These are phyloP conservation scores for Lamellibrachia satsuma DNA, from an alignment of 2,888 invertebrate species.

Conservation along the genomic window DNA sequence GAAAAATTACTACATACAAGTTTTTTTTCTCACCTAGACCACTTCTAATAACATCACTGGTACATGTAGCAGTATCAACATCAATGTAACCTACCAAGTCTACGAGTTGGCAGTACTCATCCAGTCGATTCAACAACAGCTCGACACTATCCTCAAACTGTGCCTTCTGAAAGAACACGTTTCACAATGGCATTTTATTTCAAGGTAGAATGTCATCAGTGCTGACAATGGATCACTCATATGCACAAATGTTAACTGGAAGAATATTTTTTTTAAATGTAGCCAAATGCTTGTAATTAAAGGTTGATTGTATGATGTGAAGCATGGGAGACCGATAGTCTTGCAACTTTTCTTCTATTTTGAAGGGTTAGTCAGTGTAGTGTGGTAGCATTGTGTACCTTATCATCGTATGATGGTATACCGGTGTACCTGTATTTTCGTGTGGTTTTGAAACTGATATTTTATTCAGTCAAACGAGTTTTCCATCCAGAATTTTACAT, in stretches of 20 bases:
- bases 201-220: background rate
- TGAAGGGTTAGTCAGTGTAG: too few relatives aligned
- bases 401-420: too few relatives aligned
- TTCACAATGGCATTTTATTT: background rate
- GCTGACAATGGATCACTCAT: background rate
- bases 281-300: too few relatives aligned
- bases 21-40: too few relatives aligned
- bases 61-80: background rate
- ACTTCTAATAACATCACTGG: background rate
- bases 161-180: background rate
- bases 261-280: background rate
- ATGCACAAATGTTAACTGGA: background rate
- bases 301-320: too few relatives aligned
- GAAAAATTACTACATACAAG: background rate
- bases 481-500: too few relatives aligned
- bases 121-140: background rate
- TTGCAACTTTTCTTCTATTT: too few relatives aligned
- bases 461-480: too few relatives aligned
- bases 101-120: background rate
- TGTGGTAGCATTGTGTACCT: too few relatives aligned
- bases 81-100: background rate
- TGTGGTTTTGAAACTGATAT: too few relatives aligned
- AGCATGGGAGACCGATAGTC: too few relatives aligned
- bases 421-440: too few relatives aligned
- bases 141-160: constrained; percentile 10